Base-by-base conservation (phyloP, 1,140 invertebrate species). In the Lysiphlebus fabarum region DNA sequence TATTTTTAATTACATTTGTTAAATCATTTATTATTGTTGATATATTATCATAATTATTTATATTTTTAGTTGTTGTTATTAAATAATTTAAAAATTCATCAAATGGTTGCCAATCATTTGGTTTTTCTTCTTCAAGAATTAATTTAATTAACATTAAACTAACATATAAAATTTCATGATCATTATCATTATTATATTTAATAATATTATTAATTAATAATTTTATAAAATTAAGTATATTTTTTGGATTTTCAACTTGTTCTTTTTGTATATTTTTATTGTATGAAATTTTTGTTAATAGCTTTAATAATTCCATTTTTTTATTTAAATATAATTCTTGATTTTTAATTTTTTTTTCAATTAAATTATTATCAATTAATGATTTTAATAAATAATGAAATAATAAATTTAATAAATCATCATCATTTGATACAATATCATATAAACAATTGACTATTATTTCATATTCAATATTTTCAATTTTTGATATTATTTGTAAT, bases 41-140 rank as follows among this genome's bases (percentile, higher is more conserved):
- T 5, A 78, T 51, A 41, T 66, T 61, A 6, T 17, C 9, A 1
- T 70, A 59, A 5, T 70, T 41, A 17, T 53, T 50, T 6, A 49
- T 56, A 3, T 58, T 62, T 34, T 67, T 58, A 44, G 71, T 66
- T 53, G 56, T 44, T 33, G 70, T 50, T 34, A 79, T 70, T 5
- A 86, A 67, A 59, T 81, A 77, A 38, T 68, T 70, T 8, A 80
- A 59, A 44, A 86, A 76, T 37, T 77, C 66, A 58, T 81, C 70
- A 62, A 85, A 79, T 0, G 66, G 62, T 33, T 65, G 42, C 68
- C 78, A 76, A 61, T 80, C 67, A 56, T 70, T 66, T 1, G 43
- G 43, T 17, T 64, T 55, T 12, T 64, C 66, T 14, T 47, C 67
- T 8, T 72, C 70, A 0, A 58, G 66, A 14, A 81, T 33, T 44